Evolutionary conservation across 1,140 invertebrate species (phyloP).

Genomic region (Nylanderia fulva): DNA sequence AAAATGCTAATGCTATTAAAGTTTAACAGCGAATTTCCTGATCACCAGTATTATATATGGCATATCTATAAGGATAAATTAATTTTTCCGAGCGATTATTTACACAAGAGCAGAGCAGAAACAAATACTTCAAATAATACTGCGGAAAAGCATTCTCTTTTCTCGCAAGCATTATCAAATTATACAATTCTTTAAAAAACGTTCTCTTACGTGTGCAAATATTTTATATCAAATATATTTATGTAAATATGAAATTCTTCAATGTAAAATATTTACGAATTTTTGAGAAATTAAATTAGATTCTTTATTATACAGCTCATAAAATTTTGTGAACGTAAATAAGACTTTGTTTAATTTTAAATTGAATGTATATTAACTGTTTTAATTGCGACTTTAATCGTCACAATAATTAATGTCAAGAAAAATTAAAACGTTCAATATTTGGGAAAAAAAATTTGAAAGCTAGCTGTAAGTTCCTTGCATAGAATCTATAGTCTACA

Average conservation of each 20-base stretch:
- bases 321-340: neutral
- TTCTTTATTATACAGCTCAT: neutral
- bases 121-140: neutral
- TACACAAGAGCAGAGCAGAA: neutral
- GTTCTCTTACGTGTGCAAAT: neutral
- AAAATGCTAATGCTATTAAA: conserved; percentile 11
- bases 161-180: neutral
- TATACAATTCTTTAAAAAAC: neutral
- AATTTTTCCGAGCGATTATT: neutral
- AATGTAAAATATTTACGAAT: neutral
- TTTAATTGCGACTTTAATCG: neutral
- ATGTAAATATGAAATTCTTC: conserved; percentile 12
- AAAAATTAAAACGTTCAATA: neutral
- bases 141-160: neutral
- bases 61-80: neutral
- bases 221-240: neutral
- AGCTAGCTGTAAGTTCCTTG: neutral
- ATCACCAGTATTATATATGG: neutral
- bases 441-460: neutral
- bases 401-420: neutral
- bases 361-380: neutral
- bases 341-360: neutral
- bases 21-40: neutral
- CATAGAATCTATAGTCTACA: conserved; percentile 3
- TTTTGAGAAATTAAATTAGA: neutral